A percentile compares a stretch with the other conserved stretches of the same genome.
Evolutionary conservation across 92 coral and sea anemone species (phyloP).

Genomic region (Zoanthus sansibaricus): DNA sequence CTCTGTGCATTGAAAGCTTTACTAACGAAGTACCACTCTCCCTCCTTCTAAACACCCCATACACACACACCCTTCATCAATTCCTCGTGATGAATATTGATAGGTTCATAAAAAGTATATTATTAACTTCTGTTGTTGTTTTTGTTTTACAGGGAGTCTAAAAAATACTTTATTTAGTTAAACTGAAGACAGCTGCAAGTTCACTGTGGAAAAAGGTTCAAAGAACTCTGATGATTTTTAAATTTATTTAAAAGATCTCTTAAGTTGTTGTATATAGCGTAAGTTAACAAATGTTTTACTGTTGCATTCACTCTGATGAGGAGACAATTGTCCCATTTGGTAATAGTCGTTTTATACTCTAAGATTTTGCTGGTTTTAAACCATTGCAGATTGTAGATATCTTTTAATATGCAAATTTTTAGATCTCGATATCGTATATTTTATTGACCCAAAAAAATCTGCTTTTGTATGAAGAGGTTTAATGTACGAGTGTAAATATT

Average conservation of each 20-base stretch:
- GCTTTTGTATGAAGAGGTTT: slow-evolving; percentile 6
- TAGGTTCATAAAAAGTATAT: background rate
- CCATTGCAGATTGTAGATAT: slow-evolving; percentile 27
- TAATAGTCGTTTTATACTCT: slow-evolving; percentile 6
- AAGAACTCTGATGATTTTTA: background rate
- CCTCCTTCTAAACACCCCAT: too few species aligned
- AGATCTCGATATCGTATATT: background rate
- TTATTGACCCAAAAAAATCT: slow-evolving; percentile 1
- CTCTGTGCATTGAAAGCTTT: too few species aligned
- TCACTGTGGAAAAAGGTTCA: slow-evolving; percentile 2
- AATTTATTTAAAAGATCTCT: slow-evolving; percentile 40
- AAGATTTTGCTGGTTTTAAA: slow-evolving; percentile 27
- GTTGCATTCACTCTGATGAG: background rate
- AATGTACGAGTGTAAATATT: slow-evolving; percentile 28
- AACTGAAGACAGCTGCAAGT: slow-evolving; percentile 16
- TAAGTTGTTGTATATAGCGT: slow-evolving; percentile 33
- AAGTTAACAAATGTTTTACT: slow-evolving; percentile 3
- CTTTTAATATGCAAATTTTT: background rate
- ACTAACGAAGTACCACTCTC: too few species aligned
- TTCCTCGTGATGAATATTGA: background rate
- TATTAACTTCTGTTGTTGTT: background rate
- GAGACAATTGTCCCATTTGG: slow-evolving; percentile 2
- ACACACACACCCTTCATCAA: too few species aligned
- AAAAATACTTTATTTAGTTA: slow-evolving; percentile 42
- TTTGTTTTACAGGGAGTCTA: slow-evolving; percentile 38